Evolutionary conservation across 2,797 vertebrate species (phyloP).

Genomic region (Enteromius anoplus): DNA sequence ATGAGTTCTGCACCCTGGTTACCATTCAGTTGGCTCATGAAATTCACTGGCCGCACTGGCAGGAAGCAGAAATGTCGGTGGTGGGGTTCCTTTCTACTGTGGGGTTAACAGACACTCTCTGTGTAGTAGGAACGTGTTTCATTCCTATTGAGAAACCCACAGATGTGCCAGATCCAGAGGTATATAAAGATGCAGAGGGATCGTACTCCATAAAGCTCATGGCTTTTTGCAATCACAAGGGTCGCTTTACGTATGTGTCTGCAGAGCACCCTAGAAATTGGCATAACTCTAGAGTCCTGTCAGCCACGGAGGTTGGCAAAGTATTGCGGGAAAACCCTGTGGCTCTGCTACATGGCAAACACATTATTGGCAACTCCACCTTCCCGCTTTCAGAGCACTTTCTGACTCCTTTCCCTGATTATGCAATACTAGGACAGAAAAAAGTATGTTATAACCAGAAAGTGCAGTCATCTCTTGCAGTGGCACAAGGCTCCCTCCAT

Average conservation of each 20-base stretch:
- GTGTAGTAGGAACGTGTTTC: conserved; percentile 50
- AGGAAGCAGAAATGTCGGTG: conserved; percentile 43
- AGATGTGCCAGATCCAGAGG: conserved; percentile 54
- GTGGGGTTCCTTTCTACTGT: conserved; percentile 42
- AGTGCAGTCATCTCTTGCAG: conserved; percentile 51
- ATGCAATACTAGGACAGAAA: conserved; percentile 52
- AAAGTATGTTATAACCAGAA: conserved; percentile 58
- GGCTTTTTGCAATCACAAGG: conserved; percentile 55
- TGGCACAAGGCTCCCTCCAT: conserved; percentile 49
- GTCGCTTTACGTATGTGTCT: conserved; percentile 50
- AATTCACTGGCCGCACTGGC: conserved; percentile 53
- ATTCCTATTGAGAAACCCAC: conserved; percentile 50
- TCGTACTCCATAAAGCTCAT: conserved; percentile 52
- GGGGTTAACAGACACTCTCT: conserved; percentile 55
- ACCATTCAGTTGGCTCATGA: conserved; percentile 39
- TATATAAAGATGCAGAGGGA: conserved; percentile 39
- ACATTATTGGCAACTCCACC: conserved; percentile 52
- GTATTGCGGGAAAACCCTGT: conserved; percentile 50
- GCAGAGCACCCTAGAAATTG: conserved; percentile 58
- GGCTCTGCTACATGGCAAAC: conserved; percentile 50
- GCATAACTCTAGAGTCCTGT: conserved; percentile 55
- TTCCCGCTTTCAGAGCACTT: conserved; percentile 59
- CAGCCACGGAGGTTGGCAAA: conserved; percentile 54
- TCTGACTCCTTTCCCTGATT: conserved; percentile 57
- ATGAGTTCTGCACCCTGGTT: conserved; percentile 56